Evolutionary conservation across 2,888 invertebrate genomes (phyloP), one percentile per base, ranked within the genome.

Genomic region (Aleiodes leptofemur): DNA sequence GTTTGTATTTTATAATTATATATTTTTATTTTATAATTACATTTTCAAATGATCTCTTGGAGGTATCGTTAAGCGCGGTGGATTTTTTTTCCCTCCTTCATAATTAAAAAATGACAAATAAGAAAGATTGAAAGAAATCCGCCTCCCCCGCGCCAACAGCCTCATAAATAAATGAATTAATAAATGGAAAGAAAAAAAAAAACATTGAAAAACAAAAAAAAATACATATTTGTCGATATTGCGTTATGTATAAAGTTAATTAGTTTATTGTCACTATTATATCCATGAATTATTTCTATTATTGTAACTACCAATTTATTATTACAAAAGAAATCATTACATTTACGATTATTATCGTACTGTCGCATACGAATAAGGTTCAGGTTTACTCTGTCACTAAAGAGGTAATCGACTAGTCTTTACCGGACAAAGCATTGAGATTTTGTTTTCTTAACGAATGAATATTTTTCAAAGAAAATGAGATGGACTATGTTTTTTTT

Each of bases 31-130:
- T 31, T 59, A 82, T 78, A 81, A 81, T 83, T 81, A 80, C 72
- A 73, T 76, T 87, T 89, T 89, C 89, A 85, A 86, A 88, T 89
- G 89, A 89, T 89, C 89, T 89, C 89, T 81, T 81, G 82, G 84
- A 86, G 85, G 85, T 82, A 84, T 82, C 81, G 78, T 83, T 82
- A 16, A 73, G 84, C 82, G 82, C 78, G 82, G 82, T 81, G 82
- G 82, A 78, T 72, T 72, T 34, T 68, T 38, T 73, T 43, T n/a
- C n/a, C 23, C 48, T 31, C 59, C 48, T 51, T 53, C 53, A 16
- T 23, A 23, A 14, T 6, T 31, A n/a, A 14, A 1, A 61, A 48
- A 34, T 34, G 11, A 69, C 38, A 69, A 23, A 55, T 9, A 64
- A 48, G 5, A 56, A 9, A 43, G 38, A 64, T 64, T 43, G 11